Conservation (phyloP, 2,797 vertebrate genomes). For the Platalea minor region DNA sequence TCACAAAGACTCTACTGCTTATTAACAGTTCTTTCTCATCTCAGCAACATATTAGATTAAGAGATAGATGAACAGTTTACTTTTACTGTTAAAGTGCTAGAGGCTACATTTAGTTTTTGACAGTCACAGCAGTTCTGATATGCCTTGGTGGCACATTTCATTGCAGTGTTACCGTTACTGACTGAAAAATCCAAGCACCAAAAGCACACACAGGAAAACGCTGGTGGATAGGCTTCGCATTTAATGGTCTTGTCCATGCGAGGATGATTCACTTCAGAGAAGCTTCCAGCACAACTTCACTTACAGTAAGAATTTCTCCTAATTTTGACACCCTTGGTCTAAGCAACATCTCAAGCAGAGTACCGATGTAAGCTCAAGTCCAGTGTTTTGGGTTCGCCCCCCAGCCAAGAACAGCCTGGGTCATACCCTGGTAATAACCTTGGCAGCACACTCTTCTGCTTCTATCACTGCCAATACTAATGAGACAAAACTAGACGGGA, state of each 20-base stretch:
- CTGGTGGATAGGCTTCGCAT: neutral
- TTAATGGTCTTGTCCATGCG: neutral
- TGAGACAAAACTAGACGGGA: neutral
- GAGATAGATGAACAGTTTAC: neutral
- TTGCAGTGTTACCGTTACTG: neutral
- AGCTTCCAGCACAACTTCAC: neutral
- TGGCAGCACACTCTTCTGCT: neutral
- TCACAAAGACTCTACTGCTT: neutral
- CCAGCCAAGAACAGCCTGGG: neutral
- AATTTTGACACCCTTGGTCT: neutral
- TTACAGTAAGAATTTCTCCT: neutral
- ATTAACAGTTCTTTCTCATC: neutral
- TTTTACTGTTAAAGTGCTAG: neutral
- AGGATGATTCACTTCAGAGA: neutral
- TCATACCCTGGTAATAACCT: neutral
- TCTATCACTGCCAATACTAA: neutral
- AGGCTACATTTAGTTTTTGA: neutral
- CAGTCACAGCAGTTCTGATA: neutral
- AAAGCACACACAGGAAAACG: neutral
- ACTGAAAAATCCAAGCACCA: neutral
- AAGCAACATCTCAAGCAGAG: neutral
- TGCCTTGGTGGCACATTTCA: neutral
- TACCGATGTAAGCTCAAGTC: neutral
- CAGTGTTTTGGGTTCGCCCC: neutral
- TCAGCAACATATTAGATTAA: neutral